Percentiles rank a stretch among this genome's conserved stretches.
Conservation (phyloP, 2,113 vertebrate genomes). For the Ceuthmochares aereus region DNA sequence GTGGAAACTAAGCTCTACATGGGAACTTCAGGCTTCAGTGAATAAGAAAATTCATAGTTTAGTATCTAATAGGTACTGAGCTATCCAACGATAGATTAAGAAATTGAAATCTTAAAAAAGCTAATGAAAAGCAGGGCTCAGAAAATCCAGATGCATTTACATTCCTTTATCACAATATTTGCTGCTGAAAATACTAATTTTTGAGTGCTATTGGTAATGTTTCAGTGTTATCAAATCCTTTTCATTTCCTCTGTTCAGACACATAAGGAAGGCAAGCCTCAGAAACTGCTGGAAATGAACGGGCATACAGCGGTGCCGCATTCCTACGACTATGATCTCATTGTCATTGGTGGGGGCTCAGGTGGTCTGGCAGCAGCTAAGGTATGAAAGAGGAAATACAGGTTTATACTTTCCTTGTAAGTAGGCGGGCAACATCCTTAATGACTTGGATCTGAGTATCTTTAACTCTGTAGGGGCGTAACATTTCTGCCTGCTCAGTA, state of each 20-base stretch:
- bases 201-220: background rate
- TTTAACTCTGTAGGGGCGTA: background rate
- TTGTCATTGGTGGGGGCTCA: conserved; percentile 85
- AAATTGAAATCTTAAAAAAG: background rate
- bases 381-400: conserved; percentile 61
- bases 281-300: conserved; percentile 49
- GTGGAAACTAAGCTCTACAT: background rate
- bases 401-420: background rate
- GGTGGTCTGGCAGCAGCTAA: conserved; percentile 85
- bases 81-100: background rate
- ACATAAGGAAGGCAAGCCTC: conserved; percentile 38
- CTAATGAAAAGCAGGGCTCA: background rate
- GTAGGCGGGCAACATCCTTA: background rate
- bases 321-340: conserved; percentile 83
- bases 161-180: background rate
- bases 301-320: accelerated
- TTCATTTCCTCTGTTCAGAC: conserved; percentile 47
- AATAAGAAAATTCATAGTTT: background rate
- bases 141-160: background rate
- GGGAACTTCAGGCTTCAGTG: background rate
- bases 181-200: background rate
- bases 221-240: background rate
- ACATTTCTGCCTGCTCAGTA: background rate
- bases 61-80: background rate
- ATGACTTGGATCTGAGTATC: background rate